Conservation (phyloP, 2,888 invertebrate genomes). For the Dysmachus trigonus region DNA sequence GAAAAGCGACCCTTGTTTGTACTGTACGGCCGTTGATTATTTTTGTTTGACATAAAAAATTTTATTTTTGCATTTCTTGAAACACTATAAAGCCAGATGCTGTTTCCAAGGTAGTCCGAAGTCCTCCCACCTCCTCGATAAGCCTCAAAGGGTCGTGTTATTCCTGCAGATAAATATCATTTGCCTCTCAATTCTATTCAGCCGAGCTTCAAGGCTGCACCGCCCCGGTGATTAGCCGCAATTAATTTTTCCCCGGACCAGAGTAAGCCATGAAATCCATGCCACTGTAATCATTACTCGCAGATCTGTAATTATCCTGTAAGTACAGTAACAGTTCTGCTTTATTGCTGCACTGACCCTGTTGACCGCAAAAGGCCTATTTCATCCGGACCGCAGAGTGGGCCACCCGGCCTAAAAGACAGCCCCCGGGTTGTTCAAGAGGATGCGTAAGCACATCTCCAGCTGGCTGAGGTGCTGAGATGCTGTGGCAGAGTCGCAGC, state of each 20-base stretch:
- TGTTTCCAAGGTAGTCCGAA: too few relatives aligned
- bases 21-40: too few relatives aligned
- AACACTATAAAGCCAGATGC: background rate
- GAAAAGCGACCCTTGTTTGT: too few relatives aligned
- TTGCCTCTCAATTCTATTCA: background rate
- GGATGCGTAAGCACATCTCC: constrained; percentile 32
- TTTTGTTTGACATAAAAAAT: too few relatives aligned
- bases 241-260: background rate
- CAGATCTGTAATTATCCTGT: constrained; percentile 34
- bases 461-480: too few relatives aligned
- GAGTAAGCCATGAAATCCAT: background rate
- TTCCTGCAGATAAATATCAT: background rate
- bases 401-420: background rate
- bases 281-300: constrained; percentile 11
- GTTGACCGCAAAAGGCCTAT: constrained; percentile 2
- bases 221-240: background rate
- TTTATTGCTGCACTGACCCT: constrained; percentile 21
- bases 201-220: background rate
- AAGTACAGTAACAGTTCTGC: background rate
- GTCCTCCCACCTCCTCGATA: background rate
- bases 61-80: too few relatives aligned
- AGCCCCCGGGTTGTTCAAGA: background rate
- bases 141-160: background rate
- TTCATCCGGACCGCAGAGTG: background rate
- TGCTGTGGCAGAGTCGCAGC: background rate